Base-by-base conservation (phyloP, 1,140 invertebrate genomes). In the Drosophila serrata region DNA sequence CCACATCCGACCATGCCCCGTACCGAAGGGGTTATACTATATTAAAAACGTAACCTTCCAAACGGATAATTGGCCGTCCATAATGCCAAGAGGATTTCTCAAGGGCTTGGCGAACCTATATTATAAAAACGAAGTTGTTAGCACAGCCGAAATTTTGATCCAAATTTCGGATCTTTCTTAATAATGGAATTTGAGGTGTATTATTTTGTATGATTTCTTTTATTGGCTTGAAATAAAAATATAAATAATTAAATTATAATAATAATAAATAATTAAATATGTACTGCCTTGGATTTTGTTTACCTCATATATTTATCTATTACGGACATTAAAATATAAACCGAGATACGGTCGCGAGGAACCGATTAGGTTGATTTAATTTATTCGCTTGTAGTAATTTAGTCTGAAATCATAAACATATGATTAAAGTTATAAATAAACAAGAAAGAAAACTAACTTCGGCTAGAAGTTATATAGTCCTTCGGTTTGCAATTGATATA, bases 1-100 rank as follows among this genome's bases (percentile, higher is more conserved):
- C 3, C 48, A 68, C 13, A 46, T 31, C 1, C 13, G 12, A 0
- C 67, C 45, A 0, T 84, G 81, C 43, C 81, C 81, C 2, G 0
- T 84, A 7, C 61, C 70, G 1, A 65, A 63, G 43, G 75, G 75
- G 6, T 37, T 8, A 0, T 82, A 75, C 24, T 84, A 67, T 9
- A 2, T 79, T 0, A 79, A 68, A 45, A 45, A 75, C 4, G 24
- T 84, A 35, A 17, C 57, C 0, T 22, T 46, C 3, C 49, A 76
- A 4, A 59, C 49, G 6, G 60, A 77, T 17, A 24, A 49, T 17
- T 85, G 67, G 67, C 81, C 62, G 0, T 11, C 8, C 3, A 40
- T 80, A 12, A 61, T 72, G 45, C 73, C 76, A 2, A 2, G 51
- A 4, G 79, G 79, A 2, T 61, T 43, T 15, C 0, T 76, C 1